Percentiles rank a stretch among this genome's conserved stretches.
Evolutionary conservation across 2,113 vertebrate species (phyloP).

Genomic region (Pelvicachromis taeniatus): DNA sequence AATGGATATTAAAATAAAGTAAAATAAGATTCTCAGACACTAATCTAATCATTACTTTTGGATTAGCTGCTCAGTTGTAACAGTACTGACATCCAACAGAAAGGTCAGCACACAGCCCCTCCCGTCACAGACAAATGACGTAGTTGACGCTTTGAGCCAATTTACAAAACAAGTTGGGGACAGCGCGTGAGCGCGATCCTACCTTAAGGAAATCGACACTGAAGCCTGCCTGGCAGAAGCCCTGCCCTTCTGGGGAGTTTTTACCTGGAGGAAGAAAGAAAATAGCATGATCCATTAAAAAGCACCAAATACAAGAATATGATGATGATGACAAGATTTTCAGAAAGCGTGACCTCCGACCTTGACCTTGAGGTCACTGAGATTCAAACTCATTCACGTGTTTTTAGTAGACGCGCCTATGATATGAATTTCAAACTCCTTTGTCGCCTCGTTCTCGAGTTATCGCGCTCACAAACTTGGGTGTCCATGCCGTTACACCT

Average conservation of each 20-base stretch:
- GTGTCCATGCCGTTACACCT: not conserved
- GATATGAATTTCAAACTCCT: not conserved
- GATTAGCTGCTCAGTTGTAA: not conserved
- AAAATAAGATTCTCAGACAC: not conserved
- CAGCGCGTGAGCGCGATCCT: not conserved
- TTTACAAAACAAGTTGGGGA: not conserved
- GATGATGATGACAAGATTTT: not conserved
- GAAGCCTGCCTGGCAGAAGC: slow-evolving; percentile 98
- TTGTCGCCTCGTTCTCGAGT: not conserved
- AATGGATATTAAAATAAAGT: not conserved
- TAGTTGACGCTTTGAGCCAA: not conserved
- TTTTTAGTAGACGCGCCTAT: not conserved
- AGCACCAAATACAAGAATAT: not conserved
- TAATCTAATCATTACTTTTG: not conserved
- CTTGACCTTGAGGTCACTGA: not conserved
- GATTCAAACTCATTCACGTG: not conserved
- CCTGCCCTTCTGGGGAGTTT: slow-evolving; percentile 89
- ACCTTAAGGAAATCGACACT: slow-evolving; percentile 92
- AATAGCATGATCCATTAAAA: not conserved
- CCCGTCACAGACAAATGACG: not conserved
- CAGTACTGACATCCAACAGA: not conserved
- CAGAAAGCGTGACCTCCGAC: not conserved
- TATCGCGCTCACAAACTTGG: not conserved
- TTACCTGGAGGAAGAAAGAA: slow-evolving; percentile 63
- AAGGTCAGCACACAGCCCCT: not conserved